Percentiles rank a stretch among this genome's conserved stretches.
These are phyloP conservation scores for Enteromius radiatus DNA, from an alignment of 2,797 vertebrate species.

Conservation along the genomic window DNA sequence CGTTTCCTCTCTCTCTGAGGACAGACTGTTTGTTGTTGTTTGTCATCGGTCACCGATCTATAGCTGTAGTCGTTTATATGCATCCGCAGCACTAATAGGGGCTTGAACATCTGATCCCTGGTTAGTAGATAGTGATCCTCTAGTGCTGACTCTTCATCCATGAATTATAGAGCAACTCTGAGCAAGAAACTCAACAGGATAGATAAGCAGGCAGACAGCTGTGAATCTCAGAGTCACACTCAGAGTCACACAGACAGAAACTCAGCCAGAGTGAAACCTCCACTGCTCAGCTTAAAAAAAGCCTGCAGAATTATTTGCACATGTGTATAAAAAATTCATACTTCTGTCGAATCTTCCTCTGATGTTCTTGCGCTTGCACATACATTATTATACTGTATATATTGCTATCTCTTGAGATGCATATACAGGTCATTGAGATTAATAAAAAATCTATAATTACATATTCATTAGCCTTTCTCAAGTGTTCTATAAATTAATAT, in stretches of 20 bases:
- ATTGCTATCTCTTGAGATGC: not conserved
- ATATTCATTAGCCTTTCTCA: constrained; percentile 5
- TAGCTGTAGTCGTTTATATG: constrained; percentile 21
- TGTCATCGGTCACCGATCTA: constrained; percentile 29
- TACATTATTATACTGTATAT: not conserved
- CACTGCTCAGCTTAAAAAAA: constrained; percentile 1
- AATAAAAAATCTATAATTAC: constrained; percentile 1
- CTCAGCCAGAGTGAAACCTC: constrained; percentile 22
- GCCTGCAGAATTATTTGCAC: constrained; percentile 1
- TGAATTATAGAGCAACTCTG: constrained; percentile 54
- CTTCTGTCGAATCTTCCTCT: constrained; percentile 24
- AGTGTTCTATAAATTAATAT: not conserved
- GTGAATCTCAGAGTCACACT: constrained; percentile 40
- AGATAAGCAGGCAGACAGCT: constrained; percentile 40
- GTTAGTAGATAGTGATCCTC: constrained; percentile 32
- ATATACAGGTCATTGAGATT: constrained; percentile 5
- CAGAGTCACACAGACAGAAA: constrained; percentile 36
- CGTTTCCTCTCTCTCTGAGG: constrained; percentile 21
- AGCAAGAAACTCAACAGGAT: constrained; percentile 38
- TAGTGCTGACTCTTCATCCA: constrained; percentile 39
- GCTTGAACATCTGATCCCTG: constrained; percentile 45
- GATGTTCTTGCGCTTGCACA: not conserved
- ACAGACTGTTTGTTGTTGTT: constrained; percentile 40
- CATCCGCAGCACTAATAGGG: not conserved
- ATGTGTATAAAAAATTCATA: constrained; percentile 28